These are phyloP conservation scores for Antheraea assamensis DNA, from an alignment of 2,888 invertebrate species.

Conservation along the genomic window DNA sequence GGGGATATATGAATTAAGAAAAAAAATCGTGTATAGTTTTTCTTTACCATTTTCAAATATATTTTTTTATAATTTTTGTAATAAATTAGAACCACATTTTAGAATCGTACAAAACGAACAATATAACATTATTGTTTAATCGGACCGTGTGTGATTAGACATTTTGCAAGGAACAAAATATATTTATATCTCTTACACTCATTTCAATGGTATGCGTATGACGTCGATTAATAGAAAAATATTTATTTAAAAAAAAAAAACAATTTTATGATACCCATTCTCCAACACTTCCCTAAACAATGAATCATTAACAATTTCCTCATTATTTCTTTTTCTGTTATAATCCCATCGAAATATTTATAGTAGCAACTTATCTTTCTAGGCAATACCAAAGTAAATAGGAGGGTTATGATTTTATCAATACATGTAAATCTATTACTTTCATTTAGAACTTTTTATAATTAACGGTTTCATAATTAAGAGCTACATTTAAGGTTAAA, in stretches of 20 bases:
- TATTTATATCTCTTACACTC: not conserved
- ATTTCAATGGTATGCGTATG: not conserved
- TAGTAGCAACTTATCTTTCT: too few species aligned
- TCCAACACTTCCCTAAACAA: not conserved
- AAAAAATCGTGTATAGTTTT: too few species aligned
- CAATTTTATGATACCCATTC: too few species aligned
- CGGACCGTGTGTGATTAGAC: not conserved
- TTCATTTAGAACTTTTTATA: too few species aligned
- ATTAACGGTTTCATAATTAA: too few species aligned
- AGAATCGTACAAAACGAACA: not conserved
- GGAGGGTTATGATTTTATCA: too few species aligned
- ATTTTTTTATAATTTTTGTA: not conserved
- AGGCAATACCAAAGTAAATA: too few species aligned
- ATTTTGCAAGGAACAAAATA: not conserved
- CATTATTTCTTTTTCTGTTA: not conserved
- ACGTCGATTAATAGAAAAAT: not conserved
- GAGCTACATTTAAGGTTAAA: too few species aligned
- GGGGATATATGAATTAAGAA: too few species aligned
- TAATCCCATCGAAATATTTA: too few species aligned
- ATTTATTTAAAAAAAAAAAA: too few species aligned
- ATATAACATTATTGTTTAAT: not conserved
- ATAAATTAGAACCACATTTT: not conserved
- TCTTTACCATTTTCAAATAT: not conserved
- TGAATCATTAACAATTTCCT: not conserved
- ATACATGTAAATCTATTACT: too few species aligned